Conservation (phyloP, 2,113 vertebrate species). For the Plecturocebus donacophilus region DNA sequence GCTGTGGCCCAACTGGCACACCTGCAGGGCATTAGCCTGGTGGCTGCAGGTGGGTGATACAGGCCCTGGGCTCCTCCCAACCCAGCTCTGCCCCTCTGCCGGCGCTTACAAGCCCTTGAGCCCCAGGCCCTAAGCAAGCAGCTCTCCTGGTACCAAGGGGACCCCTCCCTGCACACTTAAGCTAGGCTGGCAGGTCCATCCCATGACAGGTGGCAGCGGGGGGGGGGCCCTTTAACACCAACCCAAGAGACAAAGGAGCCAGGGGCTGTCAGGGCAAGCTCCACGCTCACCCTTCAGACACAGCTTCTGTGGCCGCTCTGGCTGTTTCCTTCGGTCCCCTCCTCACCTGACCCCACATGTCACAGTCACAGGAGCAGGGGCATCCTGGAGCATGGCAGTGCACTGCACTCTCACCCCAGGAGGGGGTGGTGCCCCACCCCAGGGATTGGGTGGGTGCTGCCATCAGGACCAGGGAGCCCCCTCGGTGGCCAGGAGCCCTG, state of each 20-base stretch:
- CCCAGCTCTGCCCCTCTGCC: neutral
- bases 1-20: neutral
- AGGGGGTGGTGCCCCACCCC: neutral
- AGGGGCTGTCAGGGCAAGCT: neutral
- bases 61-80: neutral
- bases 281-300: neutral
- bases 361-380: constrained; percentile 37
- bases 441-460: neutral
- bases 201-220: neutral
- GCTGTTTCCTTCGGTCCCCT: neutral
- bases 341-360: constrained; percentile 13
- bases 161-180: neutral
- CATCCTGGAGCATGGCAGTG: neutral
- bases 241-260: neutral
- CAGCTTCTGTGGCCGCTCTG: neutral
- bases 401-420: neutral
- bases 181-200: neutral
- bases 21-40: neutral
- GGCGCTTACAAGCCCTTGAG: neutral
- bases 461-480: neutral
- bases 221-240: neutral
- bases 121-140: neutral
- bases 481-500: neutral
- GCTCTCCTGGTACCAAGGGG: neutral
- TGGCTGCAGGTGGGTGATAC: neutral